A percentile compares a stretch with the other conserved stretches of the same genome.
These are phyloP conservation scores for Phlogophora meticulosa DNA, from an alignment of 2,888 invertebrate genomes.

Conservation along the genomic window DNA sequence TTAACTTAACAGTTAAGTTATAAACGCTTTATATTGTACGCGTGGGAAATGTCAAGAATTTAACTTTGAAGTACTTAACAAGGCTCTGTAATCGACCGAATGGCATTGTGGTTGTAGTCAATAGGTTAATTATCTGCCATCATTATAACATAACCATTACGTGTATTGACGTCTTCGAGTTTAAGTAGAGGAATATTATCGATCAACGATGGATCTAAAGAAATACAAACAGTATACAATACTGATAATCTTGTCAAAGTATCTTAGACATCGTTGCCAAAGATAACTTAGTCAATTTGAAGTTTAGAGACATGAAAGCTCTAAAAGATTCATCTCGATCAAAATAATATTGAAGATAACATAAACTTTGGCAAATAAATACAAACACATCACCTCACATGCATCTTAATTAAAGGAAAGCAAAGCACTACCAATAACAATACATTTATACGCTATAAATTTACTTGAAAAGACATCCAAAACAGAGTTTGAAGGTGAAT, in stretches of 20 bases:
- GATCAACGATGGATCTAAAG: background rate
- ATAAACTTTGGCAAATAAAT: background rate
- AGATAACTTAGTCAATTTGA: background rate
- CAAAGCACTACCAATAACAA: too few species aligned
- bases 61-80: constrained; percentile 34
- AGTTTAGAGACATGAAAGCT: background rate
- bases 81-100: constrained; percentile 26
- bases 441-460: too few species aligned
- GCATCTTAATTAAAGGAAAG: too few species aligned
- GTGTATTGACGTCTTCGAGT: constrained; percentile 7
- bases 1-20: constrained; percentile 57
- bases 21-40: constrained; percentile 50
- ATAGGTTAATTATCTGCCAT: constrained; percentile 41
- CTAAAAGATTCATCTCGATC: background rate
- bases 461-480: too few species aligned
- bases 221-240: background rate
- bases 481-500: too few species aligned
- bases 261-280: background rate
- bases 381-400: too few species aligned
- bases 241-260: background rate
- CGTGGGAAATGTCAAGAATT: constrained; percentile 66
- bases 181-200: background rate
- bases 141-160: constrained; percentile 38
- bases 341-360: background rate
- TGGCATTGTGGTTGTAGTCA: constrained; percentile 36